Evolutionary conservation across 2,888 invertebrate species (phyloP), one percentile per base, ranked within the genome.

Genomic region (Ferrisia virgata): DNA sequence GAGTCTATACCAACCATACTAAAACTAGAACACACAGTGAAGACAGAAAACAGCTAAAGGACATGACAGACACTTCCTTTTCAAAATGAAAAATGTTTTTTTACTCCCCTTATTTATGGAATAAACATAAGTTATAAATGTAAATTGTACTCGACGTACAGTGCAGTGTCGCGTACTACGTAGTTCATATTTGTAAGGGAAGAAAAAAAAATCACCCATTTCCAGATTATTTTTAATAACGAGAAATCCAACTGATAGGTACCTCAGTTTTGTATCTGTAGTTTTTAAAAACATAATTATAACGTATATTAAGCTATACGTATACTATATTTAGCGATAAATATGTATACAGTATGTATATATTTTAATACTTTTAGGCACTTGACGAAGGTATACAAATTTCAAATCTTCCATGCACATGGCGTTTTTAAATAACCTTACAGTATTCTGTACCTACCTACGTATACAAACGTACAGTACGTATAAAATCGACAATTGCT

Each of bases 41-140:
- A 76, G 72, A 64, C 15, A 64, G 64, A 76, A 76, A 36, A 36
- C 72, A 36, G 33, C 72, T 76, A 76, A 76, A 36, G 72, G 72
- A 76, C 72, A 76, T 76, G 72, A 76, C 72, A 76, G 72, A 76
- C 36, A 76, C 72, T 76, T 76, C 72, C 72, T 76, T 76, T 76
- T 36, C n/a, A 36, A 36, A 76, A 76, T 76, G 72, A 76, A 76
- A 76, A 76, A 76, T 76, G 72, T 76, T 76, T 76, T n/a, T 76
- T 76, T 76, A 76, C 72, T 33, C 72, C 72, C 72, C 36, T 76
- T 76, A 76, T 76, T 36, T 76, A 76, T 76, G 72, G 72, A 76
- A 76, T 36, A 76, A 33, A 76, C 64, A 64, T 64, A 64, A 64
- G 64, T 64, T 64, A 28, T 28, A 64, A 64, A 64, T 64, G 64